Base-by-base conservation (phyloP, 92 coral and sea anemone species). In the Bergia sp. region DNA sequence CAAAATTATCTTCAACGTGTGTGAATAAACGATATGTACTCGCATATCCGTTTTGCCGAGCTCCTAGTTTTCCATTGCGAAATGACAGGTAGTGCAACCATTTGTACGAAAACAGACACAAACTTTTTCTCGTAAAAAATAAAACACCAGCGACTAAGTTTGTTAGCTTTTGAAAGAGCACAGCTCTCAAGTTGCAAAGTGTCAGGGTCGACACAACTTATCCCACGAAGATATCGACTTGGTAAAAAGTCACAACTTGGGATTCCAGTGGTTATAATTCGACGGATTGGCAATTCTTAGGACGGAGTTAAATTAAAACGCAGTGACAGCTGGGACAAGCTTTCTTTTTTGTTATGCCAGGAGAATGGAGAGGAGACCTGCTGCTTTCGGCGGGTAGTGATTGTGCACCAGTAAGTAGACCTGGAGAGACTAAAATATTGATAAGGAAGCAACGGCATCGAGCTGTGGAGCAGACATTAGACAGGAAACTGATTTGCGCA, bases 351-450 rank as follows among this genome's bases (percentile, higher is more conserved):
- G 78, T 84, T 50, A 74, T 71, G 43, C 61, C 77, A 81, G 71
- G 37, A 66, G 36, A 72, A 72, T 45, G n/a, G 77, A 73, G 79
- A 40, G 29, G 86, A 84, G 53, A 84, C 87, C 87, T 84, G 87
- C 43, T 84, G 78, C 64, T 69, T 71, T 80, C 79, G 12, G 65
- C 87, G 87, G 87, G 87, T 84, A 71, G 38, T 75, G 29, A 45
- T 13, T 84, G 87, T 84, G 87, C 87, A 84, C 87, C 87, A 49
- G 87, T 79, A 72, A 72, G 65, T 69, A 41, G 86, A 38, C 86
- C 78, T 71, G 77, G 78, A 84, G 44, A 50, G 79, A 53, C 47
- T 84, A 39, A 84, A 84, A 71, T 84, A 84, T 84, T 84, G 42
- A 84, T 84, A 45, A 69, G 55, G 64, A 40, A 47, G 61, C 65